Evolutionary conservation across 1,140 invertebrate genomes (phyloP).

Genomic region (Conopomorpha cramerella): DNA sequence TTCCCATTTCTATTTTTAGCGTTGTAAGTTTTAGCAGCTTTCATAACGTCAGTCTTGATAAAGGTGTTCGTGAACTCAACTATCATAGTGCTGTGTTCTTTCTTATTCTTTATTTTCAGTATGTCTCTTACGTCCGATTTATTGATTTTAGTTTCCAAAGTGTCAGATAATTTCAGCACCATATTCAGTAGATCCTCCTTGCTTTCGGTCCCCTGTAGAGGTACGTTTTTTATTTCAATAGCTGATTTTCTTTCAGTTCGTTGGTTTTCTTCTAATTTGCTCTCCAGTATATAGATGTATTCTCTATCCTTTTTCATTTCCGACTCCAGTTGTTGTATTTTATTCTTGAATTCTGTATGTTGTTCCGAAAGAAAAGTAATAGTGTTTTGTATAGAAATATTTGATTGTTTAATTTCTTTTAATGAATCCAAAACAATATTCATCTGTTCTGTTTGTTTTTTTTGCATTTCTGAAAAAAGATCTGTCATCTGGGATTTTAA

Average conservation of each 20-base stretch:
- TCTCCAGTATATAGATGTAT: not conserved
- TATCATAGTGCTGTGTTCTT: slow-evolving; percentile 5
- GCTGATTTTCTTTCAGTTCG: not conserved
- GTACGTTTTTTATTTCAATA: slow-evolving; percentile 1
- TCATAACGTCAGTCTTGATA: slow-evolving; percentile 4
- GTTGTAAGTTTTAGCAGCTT: slow-evolving; percentile 6
- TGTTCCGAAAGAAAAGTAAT: slow-evolving; percentile 1
- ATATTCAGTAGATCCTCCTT: not conserved
- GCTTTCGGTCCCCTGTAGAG: not conserved
- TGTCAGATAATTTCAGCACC: not conserved
- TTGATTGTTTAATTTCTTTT: not conserved
- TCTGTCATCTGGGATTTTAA: not conserved
- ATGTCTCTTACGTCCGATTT: not conserved
- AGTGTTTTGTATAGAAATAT: not conserved
- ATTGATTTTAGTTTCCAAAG: not conserved
- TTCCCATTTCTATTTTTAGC: slow-evolving; percentile 5
- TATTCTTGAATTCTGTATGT: not conserved
- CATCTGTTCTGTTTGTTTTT: not conserved
- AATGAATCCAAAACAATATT: not conserved
- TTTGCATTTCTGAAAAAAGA: not conserved
- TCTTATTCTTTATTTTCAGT: slow-evolving; percentile 1
- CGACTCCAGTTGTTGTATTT: not conserved
- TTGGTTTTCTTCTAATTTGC: not conserved
- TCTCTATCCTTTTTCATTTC: slow-evolving; percentile 1
- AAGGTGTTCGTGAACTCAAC: slow-evolving; percentile 4